Conservation (phyloP, 2,888 invertebrate genomes). For the Diogma glabrata region DNA sequence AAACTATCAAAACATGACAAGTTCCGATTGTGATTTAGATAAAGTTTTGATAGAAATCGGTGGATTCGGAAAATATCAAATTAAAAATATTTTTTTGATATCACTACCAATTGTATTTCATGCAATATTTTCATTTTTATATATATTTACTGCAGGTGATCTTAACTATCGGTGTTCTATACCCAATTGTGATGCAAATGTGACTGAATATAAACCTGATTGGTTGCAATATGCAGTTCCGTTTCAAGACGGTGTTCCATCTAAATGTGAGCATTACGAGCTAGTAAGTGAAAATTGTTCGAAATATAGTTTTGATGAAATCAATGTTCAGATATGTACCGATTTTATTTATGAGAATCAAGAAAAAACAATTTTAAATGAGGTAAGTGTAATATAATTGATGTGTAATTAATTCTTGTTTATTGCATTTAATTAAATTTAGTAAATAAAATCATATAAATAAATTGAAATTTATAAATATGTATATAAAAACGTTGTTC, state of each 20-base stretch:
- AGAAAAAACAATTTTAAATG: constrained; percentile 4
- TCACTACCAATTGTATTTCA: neutral
- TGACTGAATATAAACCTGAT: neutral
- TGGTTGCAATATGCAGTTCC: neutral
- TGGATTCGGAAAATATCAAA: neutral
- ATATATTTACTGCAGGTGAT: constrained; percentile 1
- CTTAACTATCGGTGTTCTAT: neutral
- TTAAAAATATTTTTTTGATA: neutral
- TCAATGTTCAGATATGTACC: neutral
- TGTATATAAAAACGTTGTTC: too few relatives aligned
- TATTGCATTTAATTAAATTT: too few relatives aligned
- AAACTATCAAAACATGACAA: too few relatives aligned
- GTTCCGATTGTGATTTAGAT: too few relatives aligned
- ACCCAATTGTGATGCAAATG: neutral
- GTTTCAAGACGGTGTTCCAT: neutral
- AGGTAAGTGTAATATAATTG: too few relatives aligned
- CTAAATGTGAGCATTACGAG: neutral
- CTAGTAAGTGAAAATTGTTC: neutral
- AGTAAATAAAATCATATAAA: too few relatives aligned
- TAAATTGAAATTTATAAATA: too few relatives aligned
- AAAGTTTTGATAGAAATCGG: constrained; percentile 1
- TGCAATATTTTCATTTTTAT: neutral
- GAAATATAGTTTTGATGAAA: too few relatives aligned
- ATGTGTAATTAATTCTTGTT: too few relatives aligned
- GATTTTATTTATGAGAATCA: constrained; percentile 1